Base-by-base conservation (phyloP, 2,888 invertebrate species). In the Ichneumoninae sp. region DNA sequence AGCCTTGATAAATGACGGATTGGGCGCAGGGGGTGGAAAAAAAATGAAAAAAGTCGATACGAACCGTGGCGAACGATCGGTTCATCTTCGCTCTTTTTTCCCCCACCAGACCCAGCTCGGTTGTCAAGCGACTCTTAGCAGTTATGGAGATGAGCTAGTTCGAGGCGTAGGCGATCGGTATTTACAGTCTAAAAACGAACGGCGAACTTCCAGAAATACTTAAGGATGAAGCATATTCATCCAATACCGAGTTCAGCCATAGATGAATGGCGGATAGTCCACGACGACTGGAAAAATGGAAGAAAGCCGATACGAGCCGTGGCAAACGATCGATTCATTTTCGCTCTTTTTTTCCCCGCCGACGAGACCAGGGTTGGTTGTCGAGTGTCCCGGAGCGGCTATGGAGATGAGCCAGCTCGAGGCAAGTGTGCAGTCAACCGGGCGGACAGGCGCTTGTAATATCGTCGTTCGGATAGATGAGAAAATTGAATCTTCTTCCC, bases 401-500 rank as follows among this genome's bases (percentile, higher is more conserved):
- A 80, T 80, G 54, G 54, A 44, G 66, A 66, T 73, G 40, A 73
- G 65, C 26, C 10, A 10, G 26, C n/a, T 19, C 57, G 57, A 19
- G 26, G 40, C 73, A 68, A 44, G 66, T 40, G 57, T 16, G 60
- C 40, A 68, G 57, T 13, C 57, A 74, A 47, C 22, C 63, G 26
- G 5, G 36, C 69, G 50, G 74, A 75, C 69, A 75, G 19, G 69
- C 33, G 30, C 19, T 52, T 60, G 68, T 44, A 68, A 16, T 57
- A 69, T 47, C 70, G 50, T 40, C 44, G 77, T 80, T 19, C 69
- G 44, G 60, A 66, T 44, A 70, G 60, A 83, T 70, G 75, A 83
- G 84, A 88, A 85, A 88, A 90, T 89, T 84, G 88, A 87, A 89
- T 88, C 87, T 87, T 85, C 83, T 85, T 26, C 5, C 79, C 3